Evolutionary conservation across 1,140 invertebrate species (phyloP), one percentile per base, ranked within the genome.

Genomic region (Cherax quadricarinatus): DNA sequence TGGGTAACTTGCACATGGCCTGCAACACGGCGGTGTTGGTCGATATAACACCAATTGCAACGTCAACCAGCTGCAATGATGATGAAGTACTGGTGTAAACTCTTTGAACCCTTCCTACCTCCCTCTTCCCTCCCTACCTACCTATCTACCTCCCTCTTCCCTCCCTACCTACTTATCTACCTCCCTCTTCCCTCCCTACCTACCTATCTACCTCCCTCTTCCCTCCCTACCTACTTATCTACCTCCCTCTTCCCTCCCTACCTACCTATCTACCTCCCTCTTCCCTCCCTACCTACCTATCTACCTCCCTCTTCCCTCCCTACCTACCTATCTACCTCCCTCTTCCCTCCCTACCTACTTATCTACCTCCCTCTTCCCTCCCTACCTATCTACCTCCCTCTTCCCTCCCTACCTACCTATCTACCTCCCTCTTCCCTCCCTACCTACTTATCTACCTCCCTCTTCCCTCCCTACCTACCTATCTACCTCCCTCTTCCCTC

Each of bases 61-160:
- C 70, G 70, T 75, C 70, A 75, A 75, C 70, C 70, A 5, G n/a
- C 70, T 75, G 70, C 70, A 75, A 75, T 75, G 70, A 75, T 75
- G 70, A 30, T 75, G 12, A 75, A 75, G 70, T 75, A 30, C 1
- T 30, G 70, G 70, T 16, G 70, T 5, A 12, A 9, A 24, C 0
- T 30, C 21, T 30, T 9, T 12, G 6, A 24, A 6, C 12, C n/a
- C 70, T 30, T 7, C 70, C 24, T 73, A n/a, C 48, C 49, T 41
- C 18, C 49, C 30, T 18, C 18, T 18, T 41, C 51, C 41, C 79
- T 49, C 41, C 41, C 79, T 57, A 12, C 51, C 21, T 30, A 16
- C 12, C 79, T 12, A 5, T 5, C 41, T 21, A 41, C 79, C 30
- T 80, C 41, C 41, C 1, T 21, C 0, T 18, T 7, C 5, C 7